These are phyloP conservation scores for Lepidotrigona ventralis DNA, from an alignment of 1,140 invertebrate species.

Conservation along the genomic window DNA sequence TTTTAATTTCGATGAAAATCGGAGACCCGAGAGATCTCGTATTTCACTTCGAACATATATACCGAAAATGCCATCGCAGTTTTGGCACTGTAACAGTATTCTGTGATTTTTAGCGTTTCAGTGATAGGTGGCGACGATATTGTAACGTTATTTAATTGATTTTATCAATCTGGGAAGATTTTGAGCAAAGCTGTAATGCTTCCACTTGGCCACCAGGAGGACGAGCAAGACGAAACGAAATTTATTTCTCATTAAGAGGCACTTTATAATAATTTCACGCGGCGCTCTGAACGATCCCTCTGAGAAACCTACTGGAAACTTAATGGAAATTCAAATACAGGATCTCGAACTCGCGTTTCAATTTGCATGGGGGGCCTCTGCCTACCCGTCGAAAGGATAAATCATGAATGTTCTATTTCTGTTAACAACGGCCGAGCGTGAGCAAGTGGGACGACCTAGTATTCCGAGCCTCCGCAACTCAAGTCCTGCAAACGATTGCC, in stretches of 20 bases:
- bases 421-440: slow-evolving; percentile 31
- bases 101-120: too few relatives aligned
- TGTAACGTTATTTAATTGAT: too few relatives aligned
- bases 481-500: slow-evolving; percentile 26
- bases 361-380: slow-evolving; percentile 33
- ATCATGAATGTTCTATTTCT: slow-evolving; percentile 42
- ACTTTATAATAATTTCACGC: background rate
- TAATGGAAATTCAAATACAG: slow-evolving; percentile 23
- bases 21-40: too few relatives aligned
- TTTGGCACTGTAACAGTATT: too few relatives aligned
- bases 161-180: background rate
- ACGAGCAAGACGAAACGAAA: too few relatives aligned
- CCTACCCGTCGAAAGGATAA: slow-evolving; percentile 29
- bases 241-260: slow-evolving; percentile 7
- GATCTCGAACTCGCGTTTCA: background rate
- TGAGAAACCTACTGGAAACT: background rate
- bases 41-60: too few relatives aligned
- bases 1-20: too few relatives aligned
- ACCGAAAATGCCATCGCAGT: too few relatives aligned
- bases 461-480: background rate
- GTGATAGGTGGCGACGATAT: too few relatives aligned
- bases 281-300: background rate
- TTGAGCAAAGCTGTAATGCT: background rate
- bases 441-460: slow-evolving; percentile 39
- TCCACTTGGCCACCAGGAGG: background rate